These are phyloP conservation scores for Rotaria socialis DNA, from an alignment of 2,888 invertebrate genomes.

Conservation along the genomic window DNA sequence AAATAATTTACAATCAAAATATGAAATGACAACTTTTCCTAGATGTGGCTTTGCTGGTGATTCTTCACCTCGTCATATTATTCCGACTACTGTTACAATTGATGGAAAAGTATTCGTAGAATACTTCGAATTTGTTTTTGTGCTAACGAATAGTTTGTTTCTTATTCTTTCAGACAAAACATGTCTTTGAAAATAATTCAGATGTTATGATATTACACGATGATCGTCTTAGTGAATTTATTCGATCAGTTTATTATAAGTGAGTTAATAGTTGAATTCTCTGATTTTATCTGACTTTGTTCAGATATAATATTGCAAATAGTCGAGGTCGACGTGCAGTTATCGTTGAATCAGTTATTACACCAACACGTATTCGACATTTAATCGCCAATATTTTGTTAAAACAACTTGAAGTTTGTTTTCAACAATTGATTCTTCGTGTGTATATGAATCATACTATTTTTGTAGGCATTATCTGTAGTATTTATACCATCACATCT, in stretches of 20 bases:
- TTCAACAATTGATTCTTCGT: not conserved
- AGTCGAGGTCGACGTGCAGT: constrained; percentile 36
- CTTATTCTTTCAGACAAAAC: not conserved
- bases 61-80: constrained; percentile 34
- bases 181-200: not conserved
- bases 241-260: constrained; percentile 41
- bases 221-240: constrained; percentile 37
- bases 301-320: not conserved
- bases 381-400: constrained; percentile 39
- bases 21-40: not conserved
- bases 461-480: constrained; percentile 68
- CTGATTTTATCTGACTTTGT: not conserved
- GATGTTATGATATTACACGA: not conserved
- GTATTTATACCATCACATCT: constrained; percentile 80
- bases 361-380: constrained; percentile 28
- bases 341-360: constrained; percentile 41
- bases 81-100: constrained; percentile 28
- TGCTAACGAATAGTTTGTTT: not conserved
- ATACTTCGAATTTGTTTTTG: not conserved
- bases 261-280: not conserved
- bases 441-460: not conserved
- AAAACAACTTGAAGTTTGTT: constrained; percentile 37
- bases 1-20: too few species aligned
- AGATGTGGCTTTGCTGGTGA: constrained; percentile 40
- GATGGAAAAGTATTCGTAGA: not conserved